phyloP scores from a whole-genome alignment of 2,888 invertebrate species.

The Andrena camellia region DNA sequence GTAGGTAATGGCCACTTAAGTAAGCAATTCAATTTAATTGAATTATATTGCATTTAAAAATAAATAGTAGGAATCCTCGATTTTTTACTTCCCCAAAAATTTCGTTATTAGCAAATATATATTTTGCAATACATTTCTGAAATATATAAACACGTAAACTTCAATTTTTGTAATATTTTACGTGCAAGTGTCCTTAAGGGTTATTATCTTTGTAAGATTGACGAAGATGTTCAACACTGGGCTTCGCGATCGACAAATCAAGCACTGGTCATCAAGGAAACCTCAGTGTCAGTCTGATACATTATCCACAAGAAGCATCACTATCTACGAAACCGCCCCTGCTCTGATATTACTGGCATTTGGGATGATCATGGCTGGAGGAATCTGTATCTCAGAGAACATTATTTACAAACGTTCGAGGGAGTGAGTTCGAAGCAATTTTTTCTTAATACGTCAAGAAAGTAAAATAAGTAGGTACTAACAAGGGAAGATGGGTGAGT shows the following conservation, averaged over 20 bases:
- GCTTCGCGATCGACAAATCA: slow-evolving; percentile 75
- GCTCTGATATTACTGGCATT: slow-evolving; percentile 73
- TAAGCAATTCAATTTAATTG: too few species aligned
- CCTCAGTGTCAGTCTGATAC: slow-evolving; percentile 77
- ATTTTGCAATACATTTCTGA: too few species aligned
- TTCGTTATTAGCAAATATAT: too few species aligned
- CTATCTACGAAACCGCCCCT: slow-evolving; percentile 78
- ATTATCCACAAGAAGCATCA: slow-evolving; percentile 76
- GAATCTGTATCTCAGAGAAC: slow-evolving; percentile 70
- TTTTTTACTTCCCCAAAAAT: too few species aligned
- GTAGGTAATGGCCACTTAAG: too few species aligned
- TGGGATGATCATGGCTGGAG: slow-evolving; percentile 69
- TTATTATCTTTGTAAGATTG: slow-evolving; percentile 60
- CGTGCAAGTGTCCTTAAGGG: neutral
- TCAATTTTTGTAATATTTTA: neutral
- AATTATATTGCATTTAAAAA: too few species aligned
- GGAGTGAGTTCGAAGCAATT: slow-evolving; percentile 38
- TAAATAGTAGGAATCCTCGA: too few species aligned
- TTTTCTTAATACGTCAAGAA: too few species aligned
- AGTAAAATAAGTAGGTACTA: too few species aligned
- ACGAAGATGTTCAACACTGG: slow-evolving; percentile 76
- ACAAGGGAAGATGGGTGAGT: too few species aligned
- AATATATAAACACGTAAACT: too few species aligned
- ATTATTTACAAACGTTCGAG: slow-evolving; percentile 48
- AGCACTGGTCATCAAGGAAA: slow-evolving; percentile 77